Conservation (phyloP, 1,140 invertebrate species). For the Probaryconus sp. region DNA sequence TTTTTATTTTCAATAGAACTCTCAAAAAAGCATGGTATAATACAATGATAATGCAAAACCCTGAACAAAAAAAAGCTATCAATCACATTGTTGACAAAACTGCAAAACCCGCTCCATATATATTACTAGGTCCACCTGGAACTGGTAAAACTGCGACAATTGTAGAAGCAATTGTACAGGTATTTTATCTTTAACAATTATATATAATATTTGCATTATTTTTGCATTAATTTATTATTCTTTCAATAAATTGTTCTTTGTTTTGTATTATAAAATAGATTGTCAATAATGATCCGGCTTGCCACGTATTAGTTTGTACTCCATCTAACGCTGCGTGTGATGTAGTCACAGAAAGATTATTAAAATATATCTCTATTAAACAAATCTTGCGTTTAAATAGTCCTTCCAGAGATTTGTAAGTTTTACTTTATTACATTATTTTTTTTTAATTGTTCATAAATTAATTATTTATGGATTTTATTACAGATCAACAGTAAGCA, state of each 20-base stretch:
- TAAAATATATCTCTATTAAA: slow-evolving; percentile 71
- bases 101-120: slow-evolving; percentile 83
- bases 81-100: slow-evolving; percentile 80
- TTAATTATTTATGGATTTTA: neutral
- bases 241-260: slow-evolving; percentile 1
- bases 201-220: no score
- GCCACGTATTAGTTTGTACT: slow-evolving; percentile 82
- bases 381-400: slow-evolving; percentile 76
- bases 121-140: slow-evolving; percentile 89
- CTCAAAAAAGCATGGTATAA: slow-evolving; percentile 83
- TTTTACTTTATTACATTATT: slow-evolving; percentile 57
- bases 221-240: slow-evolving; percentile 16
- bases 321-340: slow-evolving; percentile 89
- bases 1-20: neutral
- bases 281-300: slow-evolving; percentile 70
- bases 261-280: slow-evolving; percentile 68
- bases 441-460: slow-evolving; percentile 61
- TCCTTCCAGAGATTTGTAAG: slow-evolving; percentile 72
- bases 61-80: slow-evolving; percentile 83
- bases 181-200: slow-evolving; percentile 55
- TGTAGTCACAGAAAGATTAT: slow-evolving; percentile 81
- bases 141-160: slow-evolving; percentile 89
- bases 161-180: slow-evolving; percentile 85
- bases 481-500: no score
- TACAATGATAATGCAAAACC: slow-evolving; percentile 80